Conservation (phyloP, 2,113 vertebrate species). For the Pantherophis guttatus region DNA sequence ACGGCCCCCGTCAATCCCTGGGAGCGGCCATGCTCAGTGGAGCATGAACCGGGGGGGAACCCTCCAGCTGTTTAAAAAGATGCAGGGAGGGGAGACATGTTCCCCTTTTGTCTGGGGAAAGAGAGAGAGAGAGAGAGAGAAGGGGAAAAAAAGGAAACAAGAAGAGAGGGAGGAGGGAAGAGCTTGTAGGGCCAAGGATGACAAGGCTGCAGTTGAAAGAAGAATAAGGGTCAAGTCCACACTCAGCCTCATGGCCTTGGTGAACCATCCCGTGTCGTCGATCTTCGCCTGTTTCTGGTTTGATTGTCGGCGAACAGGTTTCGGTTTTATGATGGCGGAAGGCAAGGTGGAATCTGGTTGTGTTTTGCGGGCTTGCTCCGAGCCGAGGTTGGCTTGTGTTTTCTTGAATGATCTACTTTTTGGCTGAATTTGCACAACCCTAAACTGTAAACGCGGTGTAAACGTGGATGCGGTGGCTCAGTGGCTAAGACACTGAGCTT, state of each 20-base stretch:
- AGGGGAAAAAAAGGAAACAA: neutral
- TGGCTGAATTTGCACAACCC: neutral
- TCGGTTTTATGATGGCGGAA: neutral
- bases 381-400: neutral
- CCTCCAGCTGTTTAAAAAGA: neutral
- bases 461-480: too few relatives aligned
- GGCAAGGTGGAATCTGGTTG: neutral
- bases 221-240: neutral
- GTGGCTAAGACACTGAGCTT: too few relatives aligned
- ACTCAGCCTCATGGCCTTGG: neutral
- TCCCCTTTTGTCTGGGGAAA: neutral
- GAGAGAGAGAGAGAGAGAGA: neutral
- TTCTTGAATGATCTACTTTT: neutral
- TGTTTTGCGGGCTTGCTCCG: too few relatives aligned
- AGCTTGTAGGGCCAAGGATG: neutral
- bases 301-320: neutral
- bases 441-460: too few relatives aligned
- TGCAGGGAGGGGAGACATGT: neutral
- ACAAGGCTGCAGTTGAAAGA: neutral
- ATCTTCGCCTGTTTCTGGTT: neutral
- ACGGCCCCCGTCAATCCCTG: slow-evolving; percentile 15
- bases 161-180: neutral
- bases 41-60: slow-evolving; percentile 8
- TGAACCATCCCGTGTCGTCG: neutral
- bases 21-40: slow-evolving; percentile 5